phyloP scores from a whole-genome alignment of 2,797 vertebrate genomes.

The Acanthurus lineatus region DNA sequence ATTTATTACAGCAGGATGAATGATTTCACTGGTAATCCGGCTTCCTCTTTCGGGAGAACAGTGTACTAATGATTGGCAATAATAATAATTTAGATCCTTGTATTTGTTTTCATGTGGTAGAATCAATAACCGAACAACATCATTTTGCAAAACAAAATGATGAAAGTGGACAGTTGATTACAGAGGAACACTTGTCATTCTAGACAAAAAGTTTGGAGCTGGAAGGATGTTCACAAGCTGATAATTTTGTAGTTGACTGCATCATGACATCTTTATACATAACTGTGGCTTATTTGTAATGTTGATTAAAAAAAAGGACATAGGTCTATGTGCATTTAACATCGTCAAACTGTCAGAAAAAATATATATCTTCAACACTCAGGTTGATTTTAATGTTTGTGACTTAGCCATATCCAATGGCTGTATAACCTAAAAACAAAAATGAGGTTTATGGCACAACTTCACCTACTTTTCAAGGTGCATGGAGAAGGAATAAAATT shows the following conservation, averaged over 20 bases:
- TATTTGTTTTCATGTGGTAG: not conserved
- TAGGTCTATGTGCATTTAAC: not conserved
- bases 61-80: not conserved
- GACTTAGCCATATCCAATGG: no score
- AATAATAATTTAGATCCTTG: not conserved
- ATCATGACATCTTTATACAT: not conserved
- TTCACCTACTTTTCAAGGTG: no score
- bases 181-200: not conserved
- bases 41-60: not conserved
- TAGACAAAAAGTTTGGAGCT: not conserved
- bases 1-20: slow-evolving; percentile 32
- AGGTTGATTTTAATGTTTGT: not conserved
- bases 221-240: not conserved
- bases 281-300: not conserved
- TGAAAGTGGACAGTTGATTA: not conserved
- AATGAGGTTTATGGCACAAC: no score
- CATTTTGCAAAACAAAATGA: slow-evolving; percentile 2
- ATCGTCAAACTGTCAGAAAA: not conserved
- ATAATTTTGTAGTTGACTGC: not conserved
- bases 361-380: not conserved
- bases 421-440: no score
- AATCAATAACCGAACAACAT: not conserved
- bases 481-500: no score
- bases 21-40: slow-evolving; percentile 11
- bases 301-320: no score